These are phyloP conservation scores for Syngnathus scovelli DNA, from an alignment of 2,113 vertebrate genomes.

Conservation along the genomic window DNA sequence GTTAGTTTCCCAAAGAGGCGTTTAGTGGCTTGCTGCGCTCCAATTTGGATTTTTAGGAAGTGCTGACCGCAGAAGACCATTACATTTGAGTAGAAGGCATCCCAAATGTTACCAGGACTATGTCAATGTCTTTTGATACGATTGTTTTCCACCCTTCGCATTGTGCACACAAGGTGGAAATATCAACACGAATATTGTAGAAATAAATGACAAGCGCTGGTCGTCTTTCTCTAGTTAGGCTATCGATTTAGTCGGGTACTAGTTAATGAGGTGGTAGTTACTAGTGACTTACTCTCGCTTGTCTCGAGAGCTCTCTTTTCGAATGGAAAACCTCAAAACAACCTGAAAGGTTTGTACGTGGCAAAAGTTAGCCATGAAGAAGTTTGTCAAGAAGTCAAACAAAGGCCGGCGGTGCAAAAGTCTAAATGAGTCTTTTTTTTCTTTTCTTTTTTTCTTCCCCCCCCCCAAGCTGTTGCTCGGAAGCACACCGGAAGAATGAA, in stretches of 20 bases:
- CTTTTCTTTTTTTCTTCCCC: neutral
- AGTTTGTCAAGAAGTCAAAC: neutral
- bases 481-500: conserved; percentile 1
- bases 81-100: neutral
- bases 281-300: neutral
- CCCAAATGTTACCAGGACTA: no score
- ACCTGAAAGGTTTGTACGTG: neutral
- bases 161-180: neutral
- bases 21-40: neutral
- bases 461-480: neutral
- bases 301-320: neutral
- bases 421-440: neutral
- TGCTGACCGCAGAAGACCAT: neutral
- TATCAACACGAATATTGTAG: neutral
- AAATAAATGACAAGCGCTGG: no score
- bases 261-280: neutral
- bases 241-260: no score
- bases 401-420: neutral
- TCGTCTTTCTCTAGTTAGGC: neutral
- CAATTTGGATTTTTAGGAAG: neutral
- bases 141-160: neutral
- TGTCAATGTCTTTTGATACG: no score
- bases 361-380: neutral
- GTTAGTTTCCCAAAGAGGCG: neutral
- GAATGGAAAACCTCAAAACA: neutral